A percentile compares a stretch with the other conserved stretches of the same genome.
Evolutionary conservation across 2,113 vertebrate species (phyloP).

Genomic region (Phalacrocorax carbo): DNA sequence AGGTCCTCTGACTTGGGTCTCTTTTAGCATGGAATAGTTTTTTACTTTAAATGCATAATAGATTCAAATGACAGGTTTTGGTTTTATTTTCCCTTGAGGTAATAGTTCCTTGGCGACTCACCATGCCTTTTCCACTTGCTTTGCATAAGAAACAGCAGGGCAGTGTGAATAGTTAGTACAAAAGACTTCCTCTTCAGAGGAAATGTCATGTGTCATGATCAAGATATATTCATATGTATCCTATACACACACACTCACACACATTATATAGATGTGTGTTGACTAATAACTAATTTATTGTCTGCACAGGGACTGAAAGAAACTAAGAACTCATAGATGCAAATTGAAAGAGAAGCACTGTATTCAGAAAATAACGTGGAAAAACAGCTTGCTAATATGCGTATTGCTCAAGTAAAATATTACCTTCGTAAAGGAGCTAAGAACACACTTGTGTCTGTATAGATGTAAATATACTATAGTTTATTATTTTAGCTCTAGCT

Average conservation of each 20-base stretch:
- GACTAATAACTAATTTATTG: background rate
- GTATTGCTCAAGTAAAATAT: background rate
- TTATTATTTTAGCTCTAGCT: slow-evolving; percentile 2
- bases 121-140: background rate
- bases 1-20: background rate
- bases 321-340: background rate
- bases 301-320: background rate
- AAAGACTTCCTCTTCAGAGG: background rate
- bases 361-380: background rate
- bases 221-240: background rate
- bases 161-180: background rate
- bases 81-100: background rate
- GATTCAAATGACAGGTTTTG: background rate
- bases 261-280: background rate
- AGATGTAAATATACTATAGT: background rate
- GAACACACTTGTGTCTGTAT: background rate
- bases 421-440: slow-evolving; percentile 13
- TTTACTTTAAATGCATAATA: background rate
- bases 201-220: background rate
- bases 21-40: background rate
- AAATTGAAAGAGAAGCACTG: background rate
- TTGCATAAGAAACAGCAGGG: slow-evolving; percentile 47
- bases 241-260: background rate
- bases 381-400: background rate
- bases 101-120: slow-evolving; percentile 28